Conservation (phyloP, 1,140 invertebrate genomes). For the Papilio aristodemus region DNA sequence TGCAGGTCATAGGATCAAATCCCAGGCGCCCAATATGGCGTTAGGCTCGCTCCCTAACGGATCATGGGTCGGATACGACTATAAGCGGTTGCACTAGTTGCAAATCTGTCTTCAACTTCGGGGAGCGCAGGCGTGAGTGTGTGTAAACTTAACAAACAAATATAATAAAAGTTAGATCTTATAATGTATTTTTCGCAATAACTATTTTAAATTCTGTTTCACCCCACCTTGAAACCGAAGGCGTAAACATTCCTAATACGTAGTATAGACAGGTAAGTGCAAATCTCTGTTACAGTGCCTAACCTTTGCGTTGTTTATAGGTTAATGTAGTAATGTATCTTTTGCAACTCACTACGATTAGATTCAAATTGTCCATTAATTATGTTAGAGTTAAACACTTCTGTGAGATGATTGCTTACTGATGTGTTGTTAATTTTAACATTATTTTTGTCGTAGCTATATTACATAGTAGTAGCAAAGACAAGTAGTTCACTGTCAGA, state of each 20-base stretch:
- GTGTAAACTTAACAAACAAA: no score
- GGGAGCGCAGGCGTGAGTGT: no score
- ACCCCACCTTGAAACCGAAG: background rate
- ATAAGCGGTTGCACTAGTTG: no score
- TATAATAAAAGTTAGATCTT: no score
- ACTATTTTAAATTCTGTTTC: background rate
- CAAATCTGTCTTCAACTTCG: no score
- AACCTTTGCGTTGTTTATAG: slow-evolving; percentile 4
- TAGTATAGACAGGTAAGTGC: background rate
- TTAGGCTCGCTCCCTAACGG: no score
- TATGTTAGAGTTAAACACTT: background rate
- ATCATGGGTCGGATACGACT: no score
- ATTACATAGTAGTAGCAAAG: no score
- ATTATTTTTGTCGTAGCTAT: no score
- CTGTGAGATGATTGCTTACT: background rate
- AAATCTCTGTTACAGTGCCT: background rate
- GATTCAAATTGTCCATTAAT: slow-evolving; percentile 3
- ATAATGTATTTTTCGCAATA: background rate
- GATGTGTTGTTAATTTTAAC: background rate
- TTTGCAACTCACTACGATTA: background rate
- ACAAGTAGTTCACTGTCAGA: no score
- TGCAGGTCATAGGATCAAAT: no score
- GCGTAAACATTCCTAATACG: background rate
- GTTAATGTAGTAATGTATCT: background rate
- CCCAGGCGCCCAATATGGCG: no score